Percentiles rank a stretch among this genome's conserved stretches.
phyloP scores from a whole-genome alignment of 1,140 invertebrate genomes.

The Drosophila pectinifera region DNA sequence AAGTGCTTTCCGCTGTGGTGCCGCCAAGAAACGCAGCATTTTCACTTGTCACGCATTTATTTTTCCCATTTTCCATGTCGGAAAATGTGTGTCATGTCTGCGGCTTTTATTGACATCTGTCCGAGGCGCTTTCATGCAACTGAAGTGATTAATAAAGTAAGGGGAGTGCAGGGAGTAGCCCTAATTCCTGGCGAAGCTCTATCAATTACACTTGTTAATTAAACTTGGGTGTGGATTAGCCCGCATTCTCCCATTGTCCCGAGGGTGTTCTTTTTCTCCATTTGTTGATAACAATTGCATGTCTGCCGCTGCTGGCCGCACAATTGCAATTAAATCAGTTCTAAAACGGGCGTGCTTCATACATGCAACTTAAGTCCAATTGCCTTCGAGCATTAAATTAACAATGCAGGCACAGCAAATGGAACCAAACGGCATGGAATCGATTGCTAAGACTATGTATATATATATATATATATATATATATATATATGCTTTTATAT shows the following conservation, averaged over 20 bases:
- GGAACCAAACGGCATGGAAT: slow-evolving; percentile 33
- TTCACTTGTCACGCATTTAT: slow-evolving; percentile 75
- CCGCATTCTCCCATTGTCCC: slow-evolving; percentile 54
- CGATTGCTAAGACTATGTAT: slow-evolving; percentile 13
- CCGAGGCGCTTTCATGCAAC: slow-evolving; percentile 30
- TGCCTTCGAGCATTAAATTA: slow-evolving; percentile 53
- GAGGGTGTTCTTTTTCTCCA: slow-evolving; percentile 43
- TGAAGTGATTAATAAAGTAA: slow-evolving; percentile 58
- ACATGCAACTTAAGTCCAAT: slow-evolving; percentile 54
- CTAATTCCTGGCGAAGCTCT: slow-evolving; percentile 44
- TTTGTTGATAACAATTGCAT: slow-evolving; percentile 75
- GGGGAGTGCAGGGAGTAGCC: slow-evolving; percentile 11
- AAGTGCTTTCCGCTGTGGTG: slow-evolving; percentile 28
- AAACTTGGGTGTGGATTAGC: slow-evolving; percentile 62
- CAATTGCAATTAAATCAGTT: slow-evolving; percentile 82
- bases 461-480: slow-evolving; percentile 6
- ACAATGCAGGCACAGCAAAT: slow-evolving; percentile 57
- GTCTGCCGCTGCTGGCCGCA: slow-evolving; percentile 50
- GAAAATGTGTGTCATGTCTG: slow-evolving; percentile 70
- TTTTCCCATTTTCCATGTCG: slow-evolving; percentile 43
- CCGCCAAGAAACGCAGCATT: slow-evolving; percentile 52
- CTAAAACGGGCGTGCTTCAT: slow-evolving; percentile 62
- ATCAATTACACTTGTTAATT: slow-evolving; percentile 83
- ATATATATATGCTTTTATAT: too few species aligned
- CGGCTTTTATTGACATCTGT: slow-evolving; percentile 69